Percentiles rank a stretch among this genome's conserved stretches.
Evolutionary conservation across 2,113 vertebrate genomes (phyloP).

Genomic region (Alexandromys fortis): DNA sequence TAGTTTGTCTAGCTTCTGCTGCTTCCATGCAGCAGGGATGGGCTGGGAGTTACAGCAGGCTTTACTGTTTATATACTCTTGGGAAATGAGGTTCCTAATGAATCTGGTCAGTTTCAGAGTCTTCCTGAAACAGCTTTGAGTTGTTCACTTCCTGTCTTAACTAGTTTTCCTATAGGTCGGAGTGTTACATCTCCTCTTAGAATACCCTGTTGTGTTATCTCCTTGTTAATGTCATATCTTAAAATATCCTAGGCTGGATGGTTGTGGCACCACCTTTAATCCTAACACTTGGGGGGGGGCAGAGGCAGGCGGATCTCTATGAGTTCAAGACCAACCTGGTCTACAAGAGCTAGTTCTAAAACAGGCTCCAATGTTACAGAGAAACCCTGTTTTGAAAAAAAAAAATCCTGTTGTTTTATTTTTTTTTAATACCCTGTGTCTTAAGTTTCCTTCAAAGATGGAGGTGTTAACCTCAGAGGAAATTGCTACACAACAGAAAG

Average conservation of each 20-base stretch:
- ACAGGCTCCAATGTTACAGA: no score
- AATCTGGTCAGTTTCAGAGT: neutral
- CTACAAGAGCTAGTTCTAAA: no score
- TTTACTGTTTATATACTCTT: neutral
- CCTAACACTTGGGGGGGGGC: no score
- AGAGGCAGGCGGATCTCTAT: no score
- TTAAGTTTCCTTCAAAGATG: neutral
- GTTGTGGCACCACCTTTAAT: no score
- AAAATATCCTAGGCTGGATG: neutral
- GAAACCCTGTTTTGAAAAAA: no score
- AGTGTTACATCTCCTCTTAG: neutral
- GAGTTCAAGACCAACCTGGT: no score
- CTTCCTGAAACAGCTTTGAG: neutral
- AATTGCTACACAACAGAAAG: neutral
- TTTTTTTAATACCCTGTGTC: neutral
- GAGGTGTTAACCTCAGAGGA: neutral
- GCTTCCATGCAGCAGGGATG: fast-evolving
- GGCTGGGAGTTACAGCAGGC: neutral
- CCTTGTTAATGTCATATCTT: neutral
- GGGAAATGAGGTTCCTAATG: neutral
- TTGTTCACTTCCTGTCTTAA: neutral
- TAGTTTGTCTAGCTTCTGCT: neutral
- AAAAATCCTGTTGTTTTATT: neutral
- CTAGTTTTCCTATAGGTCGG: neutral
- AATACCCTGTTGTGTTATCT: neutral